Conservation (phyloP, 2,888 invertebrate genomes). For the Phania funesta region DNA sequence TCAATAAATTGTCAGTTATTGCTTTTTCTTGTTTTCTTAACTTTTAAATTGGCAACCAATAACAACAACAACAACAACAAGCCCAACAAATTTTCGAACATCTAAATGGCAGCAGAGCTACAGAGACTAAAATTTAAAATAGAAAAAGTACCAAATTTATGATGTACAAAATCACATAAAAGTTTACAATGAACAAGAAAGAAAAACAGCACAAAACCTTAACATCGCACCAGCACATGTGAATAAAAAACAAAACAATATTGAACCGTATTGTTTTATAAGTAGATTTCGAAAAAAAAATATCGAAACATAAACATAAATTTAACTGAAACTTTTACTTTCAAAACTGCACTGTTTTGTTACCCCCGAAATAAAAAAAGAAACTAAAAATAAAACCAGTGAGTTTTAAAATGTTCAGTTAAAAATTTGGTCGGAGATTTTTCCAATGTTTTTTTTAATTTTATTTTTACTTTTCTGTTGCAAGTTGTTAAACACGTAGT, state of each 20-base stretch:
- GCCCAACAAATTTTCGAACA: constrained; percentile 4
- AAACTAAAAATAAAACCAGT: constrained; percentile 35
- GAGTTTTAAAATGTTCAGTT: constrained; percentile 54
- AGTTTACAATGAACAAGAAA: constrained; percentile 24
- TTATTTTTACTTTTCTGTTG: constrained; percentile 23
- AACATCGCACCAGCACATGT: constrained; percentile 53
- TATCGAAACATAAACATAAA: constrained; percentile 60
- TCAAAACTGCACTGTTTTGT: constrained; percentile 52
- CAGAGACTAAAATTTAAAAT: constrained; percentile 4
- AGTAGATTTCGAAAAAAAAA: constrained; percentile 29
- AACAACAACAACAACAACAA: constrained; percentile 7
- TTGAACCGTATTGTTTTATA: constrained; percentile 50
- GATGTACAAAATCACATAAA: constrained; percentile 58
- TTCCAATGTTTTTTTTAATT: constrained; percentile 14
- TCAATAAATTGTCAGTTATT: background rate
- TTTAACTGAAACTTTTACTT: constrained; percentile 65
- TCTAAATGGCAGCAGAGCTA: background rate
- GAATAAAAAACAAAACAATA: constrained; percentile 12
- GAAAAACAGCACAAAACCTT: constrained; percentile 7
- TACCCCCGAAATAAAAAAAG: background rate
- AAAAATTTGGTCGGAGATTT: constrained; percentile 38
- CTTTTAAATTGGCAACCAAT: constrained; percentile 4
- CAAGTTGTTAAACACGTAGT: constrained; percentile 65
- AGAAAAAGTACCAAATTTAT: constrained; percentile 56
- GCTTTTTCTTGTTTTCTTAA: background rate